Base-by-base conservation (phyloP, 2,113 vertebrate genomes). In the Riparia riparia region DNA sequence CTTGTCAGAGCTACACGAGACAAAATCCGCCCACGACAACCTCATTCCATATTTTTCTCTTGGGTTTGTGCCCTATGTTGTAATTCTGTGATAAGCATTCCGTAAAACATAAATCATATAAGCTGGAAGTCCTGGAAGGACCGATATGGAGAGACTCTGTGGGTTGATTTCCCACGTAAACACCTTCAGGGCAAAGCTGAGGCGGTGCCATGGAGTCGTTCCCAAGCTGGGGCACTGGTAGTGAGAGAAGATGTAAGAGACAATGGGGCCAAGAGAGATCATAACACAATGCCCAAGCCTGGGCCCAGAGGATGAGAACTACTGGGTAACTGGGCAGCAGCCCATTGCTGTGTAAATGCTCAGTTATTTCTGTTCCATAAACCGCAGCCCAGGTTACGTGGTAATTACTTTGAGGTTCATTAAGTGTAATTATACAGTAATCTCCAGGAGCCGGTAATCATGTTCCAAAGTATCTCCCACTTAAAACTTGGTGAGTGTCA, bases 351-450 rank as follows among this genome's bases (percentile, higher is more conserved):
- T 82, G 83, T 93, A 92, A 97, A 85, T 82, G 77, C 94, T 86
- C 2, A 3, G 93, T 97, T 98, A 97, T 97, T 97, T 96, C 92
- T 85, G 91, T 85, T 92, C 86, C 15, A 18, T 89, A 96, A 96
- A 95, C 96, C 97, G 68, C 90, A 96, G 91, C 83, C 83, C 93
- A 60, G 77, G 89, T 92, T 95, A 93, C 79, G 41, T 34, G 58
- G 92, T 94, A 97, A 97, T 97, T 97, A 96, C 94, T 97, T 87
- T 87, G 92, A 84, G 93, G 79, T 93, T 94, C 97, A 97, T 98
- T 97, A 97, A 97, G 89, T 96, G 82, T 95, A 97, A 97, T 97
- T 97, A 96, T 69, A 88, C 82, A 89, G 94, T 93, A 96, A 95
- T 93, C 72, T 85, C 85, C 90, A 95, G 86, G 93, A 97, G 89